Evolutionary conservation across 1,140 invertebrate species (phyloP), one percentile per base, ranked within the genome.

Genomic region (Stenopsyche tienmushanensis): DNA sequence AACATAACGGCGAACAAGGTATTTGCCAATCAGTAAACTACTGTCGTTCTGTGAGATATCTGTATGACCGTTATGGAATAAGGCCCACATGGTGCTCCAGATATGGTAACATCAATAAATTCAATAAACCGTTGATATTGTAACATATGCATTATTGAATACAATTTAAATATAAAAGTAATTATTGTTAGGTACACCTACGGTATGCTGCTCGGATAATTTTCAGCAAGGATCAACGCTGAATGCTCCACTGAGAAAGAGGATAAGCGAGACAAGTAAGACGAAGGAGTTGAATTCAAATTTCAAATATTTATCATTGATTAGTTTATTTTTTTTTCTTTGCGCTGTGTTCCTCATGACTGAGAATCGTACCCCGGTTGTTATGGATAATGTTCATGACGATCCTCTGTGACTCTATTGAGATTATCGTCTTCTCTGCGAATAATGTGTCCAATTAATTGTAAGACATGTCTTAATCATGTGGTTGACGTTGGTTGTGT

Each of bases 61-160:
- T 21, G 23, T 39, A 29, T 3, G 8, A 42, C 25, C 3, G 13
- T 25, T 0, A 44, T 5, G 1, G 39, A 10, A 44, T 57, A 3
- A 57, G 54, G 44, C 54, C 54, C 1, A 57, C 54, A n/a, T 42
- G 13, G n/a, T 57, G 54, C 21, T 34, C 34, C 9, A 42, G 41
- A 23, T 15, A 9, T 42, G 39, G 54, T 57, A 42, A 42, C 2
- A 39, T 15, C n/a, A 15, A 9, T 42, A 17, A 42, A 15, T 42
- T 42, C 9, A 15, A 42, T 42, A 15, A 3, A 42, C 18, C 2
- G 7, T 39, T 8, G n/a, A 9, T 9, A 9, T 3, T 50, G 23
- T 50, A 50, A 18, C 13, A 23, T 9, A 9, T 8, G 17, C 44
- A 9, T 47, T 47, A 9, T 9, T 9, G 17, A 8, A 47, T 47